Evolutionary conservation across 1,140 invertebrate species (phyloP).

Genomic region (Euwallacea similis): DNA sequence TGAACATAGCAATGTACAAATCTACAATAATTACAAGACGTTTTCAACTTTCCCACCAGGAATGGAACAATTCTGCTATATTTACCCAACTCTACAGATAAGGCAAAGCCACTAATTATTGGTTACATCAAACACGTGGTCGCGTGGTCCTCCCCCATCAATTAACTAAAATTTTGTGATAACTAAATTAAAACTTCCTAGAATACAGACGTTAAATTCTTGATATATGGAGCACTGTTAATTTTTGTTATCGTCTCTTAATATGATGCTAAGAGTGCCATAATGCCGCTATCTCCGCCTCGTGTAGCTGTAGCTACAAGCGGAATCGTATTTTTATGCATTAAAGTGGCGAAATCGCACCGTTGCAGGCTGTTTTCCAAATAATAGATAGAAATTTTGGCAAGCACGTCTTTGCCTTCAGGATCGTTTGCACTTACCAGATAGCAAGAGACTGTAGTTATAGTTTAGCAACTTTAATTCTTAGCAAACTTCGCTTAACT

Average conservation of each 20-base stretch:
- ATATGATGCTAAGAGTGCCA: slow-evolving; percentile 24
- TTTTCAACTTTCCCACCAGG: no score
- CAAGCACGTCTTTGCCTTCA: not conserved
- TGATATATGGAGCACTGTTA: slow-evolving; percentile 22
- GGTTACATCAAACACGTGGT: no score
- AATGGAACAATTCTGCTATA: no score
- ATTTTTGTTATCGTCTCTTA: slow-evolving; percentile 31
- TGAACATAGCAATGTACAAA: no score
- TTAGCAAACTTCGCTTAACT: no score
- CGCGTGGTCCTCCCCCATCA: no score
- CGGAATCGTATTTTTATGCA: slow-evolving; percentile 35
- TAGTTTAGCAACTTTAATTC: not conserved
- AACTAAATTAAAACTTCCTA: not conserved
- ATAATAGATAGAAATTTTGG: slow-evolving; percentile 24
- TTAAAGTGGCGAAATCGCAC: slow-evolving; percentile 28
- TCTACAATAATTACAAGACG: no score
- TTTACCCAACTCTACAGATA: no score
- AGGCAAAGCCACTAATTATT: no score
- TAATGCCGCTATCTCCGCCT: slow-evolving; percentile 24
- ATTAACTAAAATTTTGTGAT: not conserved
- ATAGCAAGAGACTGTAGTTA: not conserved
- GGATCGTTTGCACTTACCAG: not conserved
- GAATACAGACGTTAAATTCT: slow-evolving; percentile 15
- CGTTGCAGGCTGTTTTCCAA: slow-evolving; percentile 19
- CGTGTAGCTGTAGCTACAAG: slow-evolving; percentile 24